phyloP scores from a whole-genome alignment of 2,113 vertebrate species.

The Pangasianodon hypophthalmus region DNA sequence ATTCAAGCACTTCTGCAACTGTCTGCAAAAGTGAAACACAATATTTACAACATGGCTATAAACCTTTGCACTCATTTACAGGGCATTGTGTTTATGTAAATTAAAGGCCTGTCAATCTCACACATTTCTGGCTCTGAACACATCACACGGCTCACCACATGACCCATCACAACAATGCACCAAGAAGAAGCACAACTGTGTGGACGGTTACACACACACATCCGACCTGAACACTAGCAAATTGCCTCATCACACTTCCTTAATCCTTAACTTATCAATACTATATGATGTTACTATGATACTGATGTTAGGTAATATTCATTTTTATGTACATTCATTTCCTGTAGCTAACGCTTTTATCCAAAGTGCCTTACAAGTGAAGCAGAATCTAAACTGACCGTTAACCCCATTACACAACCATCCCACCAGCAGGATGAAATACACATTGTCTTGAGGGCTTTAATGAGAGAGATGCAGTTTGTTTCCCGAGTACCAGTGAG shows the following conservation, averaged over 20 bases:
- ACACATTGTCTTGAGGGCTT: not conserved
- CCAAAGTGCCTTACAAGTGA: not conserved
- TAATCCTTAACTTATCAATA: not conserved
- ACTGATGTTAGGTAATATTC: not conserved
- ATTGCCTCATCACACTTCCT: not conserved
- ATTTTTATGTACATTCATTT: not conserved
- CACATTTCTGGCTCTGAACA: not conserved
- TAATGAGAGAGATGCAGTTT: not conserved
- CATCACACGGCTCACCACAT: not conserved
- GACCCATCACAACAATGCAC: not conserved
- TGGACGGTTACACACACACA: not conserved
- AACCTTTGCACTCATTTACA: conserved; percentile 20
- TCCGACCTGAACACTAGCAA: too few species aligned
- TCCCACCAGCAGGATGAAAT: not conserved
- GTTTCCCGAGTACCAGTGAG: not conserved
- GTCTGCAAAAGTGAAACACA: not conserved
- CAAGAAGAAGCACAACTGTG: not conserved
- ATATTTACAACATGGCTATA: not conserved
- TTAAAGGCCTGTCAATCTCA: not conserved
- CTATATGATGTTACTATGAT: not conserved
- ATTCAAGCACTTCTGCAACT: not conserved
- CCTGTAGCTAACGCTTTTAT: not conserved
- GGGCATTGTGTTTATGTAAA: not conserved
- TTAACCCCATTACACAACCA: conserved; percentile 13
- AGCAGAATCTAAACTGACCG: not conserved